phyloP scores from a whole-genome alignment of 2,888 invertebrate species.

The Heliconius erato region DNA sequence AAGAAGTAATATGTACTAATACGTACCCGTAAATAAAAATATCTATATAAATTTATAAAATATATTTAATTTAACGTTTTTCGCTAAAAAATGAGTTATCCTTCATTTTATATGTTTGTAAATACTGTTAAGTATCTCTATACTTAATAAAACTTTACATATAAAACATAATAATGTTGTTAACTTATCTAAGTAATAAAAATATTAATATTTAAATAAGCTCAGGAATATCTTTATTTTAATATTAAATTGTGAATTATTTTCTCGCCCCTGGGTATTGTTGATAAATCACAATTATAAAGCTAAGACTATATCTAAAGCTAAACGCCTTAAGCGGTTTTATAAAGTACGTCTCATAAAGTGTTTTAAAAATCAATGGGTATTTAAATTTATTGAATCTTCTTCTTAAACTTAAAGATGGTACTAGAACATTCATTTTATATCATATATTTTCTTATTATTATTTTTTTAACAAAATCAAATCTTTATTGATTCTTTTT shows the following conservation, averaged over 20 bases:
- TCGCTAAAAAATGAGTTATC: too few relatives aligned
- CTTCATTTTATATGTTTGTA: too few relatives aligned
- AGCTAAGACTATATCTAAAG: slow-evolving; percentile 38
- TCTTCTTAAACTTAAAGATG: not conserved
- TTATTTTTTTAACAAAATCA: too few relatives aligned
- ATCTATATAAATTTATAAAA: too few relatives aligned
- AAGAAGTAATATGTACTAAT: too few relatives aligned
- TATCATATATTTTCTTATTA: too few relatives aligned
- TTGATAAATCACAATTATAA: slow-evolving; percentile 38
- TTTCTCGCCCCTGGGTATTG: slow-evolving; percentile 26
- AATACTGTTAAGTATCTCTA: too few relatives aligned
- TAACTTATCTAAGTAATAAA: not conserved
- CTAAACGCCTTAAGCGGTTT: slow-evolving; percentile 46
- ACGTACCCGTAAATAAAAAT: too few relatives aligned
- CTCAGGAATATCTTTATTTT: slow-evolving; percentile 2
- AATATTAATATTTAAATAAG: slow-evolving; percentile 4
- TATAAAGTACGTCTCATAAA: slow-evolving; percentile 46
- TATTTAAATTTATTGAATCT: not conserved
- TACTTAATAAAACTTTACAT: not conserved
- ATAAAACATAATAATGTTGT: not conserved
- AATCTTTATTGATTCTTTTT: too few relatives aligned
- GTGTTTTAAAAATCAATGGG: not conserved
- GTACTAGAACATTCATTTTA: too few relatives aligned
- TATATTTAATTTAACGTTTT: too few relatives aligned
- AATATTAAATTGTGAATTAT: slow-evolving; percentile 25